phyloP scores from a whole-genome alignment of 2,888 invertebrate genomes.

The Magallana nippona region DNA sequence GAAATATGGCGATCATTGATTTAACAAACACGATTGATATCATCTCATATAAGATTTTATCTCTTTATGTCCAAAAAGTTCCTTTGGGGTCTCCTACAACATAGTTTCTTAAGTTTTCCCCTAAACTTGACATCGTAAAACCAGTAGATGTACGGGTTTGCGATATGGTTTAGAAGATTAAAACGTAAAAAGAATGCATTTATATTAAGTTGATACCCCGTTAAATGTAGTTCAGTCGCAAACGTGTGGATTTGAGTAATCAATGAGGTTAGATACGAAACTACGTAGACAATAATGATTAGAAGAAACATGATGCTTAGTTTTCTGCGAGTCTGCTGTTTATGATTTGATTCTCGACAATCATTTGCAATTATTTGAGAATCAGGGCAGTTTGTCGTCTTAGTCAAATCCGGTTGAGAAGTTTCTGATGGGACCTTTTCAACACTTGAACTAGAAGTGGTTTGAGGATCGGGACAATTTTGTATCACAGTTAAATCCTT shows the following conservation, averaged over 20 bases:
- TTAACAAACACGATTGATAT: too few relatives aligned
- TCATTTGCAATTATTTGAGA: too few relatives aligned
- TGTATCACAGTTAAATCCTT: too few relatives aligned
- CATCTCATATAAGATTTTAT: too few relatives aligned
- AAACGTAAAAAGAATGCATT: neutral
- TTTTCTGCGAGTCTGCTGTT: neutral
- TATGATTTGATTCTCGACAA: neutral
- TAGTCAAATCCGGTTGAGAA: neutral
- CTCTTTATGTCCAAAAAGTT: neutral
- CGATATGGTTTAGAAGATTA: neutral
- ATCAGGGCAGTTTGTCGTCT: neutral
- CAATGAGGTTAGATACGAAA: neutral
- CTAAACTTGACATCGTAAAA: neutral
- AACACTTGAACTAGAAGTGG: too few relatives aligned
- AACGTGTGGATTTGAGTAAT: neutral
- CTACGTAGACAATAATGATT: neutral
- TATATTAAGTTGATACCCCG: neutral
- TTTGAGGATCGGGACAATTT: too few relatives aligned
- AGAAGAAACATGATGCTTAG: neutral
- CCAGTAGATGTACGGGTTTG: neutral
- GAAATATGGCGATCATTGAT: too few relatives aligned
- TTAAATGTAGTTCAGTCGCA: neutral
- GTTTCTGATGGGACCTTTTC: neutral
- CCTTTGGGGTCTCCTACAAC: neutral
- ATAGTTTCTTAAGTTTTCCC: neutral